Base-by-base conservation (phyloP, 2,797 vertebrate genomes). In the Eptatretus atami region DNA sequence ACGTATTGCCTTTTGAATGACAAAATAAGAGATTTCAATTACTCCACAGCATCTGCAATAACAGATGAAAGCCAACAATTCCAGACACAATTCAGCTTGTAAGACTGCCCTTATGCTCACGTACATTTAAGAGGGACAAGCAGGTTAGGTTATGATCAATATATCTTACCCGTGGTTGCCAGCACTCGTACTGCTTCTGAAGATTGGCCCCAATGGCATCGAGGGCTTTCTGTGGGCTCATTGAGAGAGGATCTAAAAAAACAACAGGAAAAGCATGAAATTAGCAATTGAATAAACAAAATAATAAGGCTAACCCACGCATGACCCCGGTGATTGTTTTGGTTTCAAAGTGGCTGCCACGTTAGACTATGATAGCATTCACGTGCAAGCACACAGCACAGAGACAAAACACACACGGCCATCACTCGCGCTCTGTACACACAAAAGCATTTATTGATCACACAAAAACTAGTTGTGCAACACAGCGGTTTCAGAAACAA, bases 151-250 rank as follows among this genome's bases (percentile, higher is more conserved):
- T 19, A 52, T 44, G 52, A 14, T 61, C 52, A 19, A 6, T 53
- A 12, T 3, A 65, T 6, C 84, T 87, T 72, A 94, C 88, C 78
- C 86, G 70, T 13, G 88, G 87, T 72, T 95, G 88, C 90, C 90
- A 98, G 76, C 87, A 95, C 70, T 98, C 90, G 1, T 98, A 98
- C 71, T 98, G 90, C 74, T 98, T 98, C 78, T 98, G 90, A 54
- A 98, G 73, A 69, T 86, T 98, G 24, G 83, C 86, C 64, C 90
- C 88, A 1, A 98, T 98, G 65, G 85, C 90, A 74, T 98, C 90
- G 76, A 98, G 75, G 68, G 88, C 88, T 69, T 96, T 96, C 73
- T 98, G 90, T 13, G 88, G 88, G 65, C 88, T 90, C 87, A 92
- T 95, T 0, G 87, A 95, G 70, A 98, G 76, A 67, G 92, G 92